Base-by-base conservation (phyloP, 1,140 invertebrate genomes). In the Aphelenchoides fujianensis region DNA sequence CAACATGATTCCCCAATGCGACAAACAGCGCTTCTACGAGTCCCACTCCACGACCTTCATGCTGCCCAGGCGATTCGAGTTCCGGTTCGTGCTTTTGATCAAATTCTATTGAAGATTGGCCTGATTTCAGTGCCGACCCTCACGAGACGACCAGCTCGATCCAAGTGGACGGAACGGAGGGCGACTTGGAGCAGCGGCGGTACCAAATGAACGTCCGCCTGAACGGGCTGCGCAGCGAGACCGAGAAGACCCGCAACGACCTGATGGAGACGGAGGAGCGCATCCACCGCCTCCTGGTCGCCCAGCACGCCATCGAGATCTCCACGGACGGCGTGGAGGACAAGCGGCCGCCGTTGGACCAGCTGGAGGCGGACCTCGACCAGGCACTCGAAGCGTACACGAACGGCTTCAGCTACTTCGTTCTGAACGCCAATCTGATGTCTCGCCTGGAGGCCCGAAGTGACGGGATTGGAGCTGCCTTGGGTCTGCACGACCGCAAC, bases 191-290 rank as follows among this genome's bases (percentile, higher is more conserved):
- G 77, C 89, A 90, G 77, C 87, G 94, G 62, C 88, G 93, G 63
- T 86, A 88, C 37, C 91, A 93, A 78, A 88, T 97, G 30, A 90
- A 91, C 76, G 89, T 90, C 67, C 88, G 92, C 53, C 89, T 96
- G 0, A 91, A 90, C 3, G 87, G 89, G 30, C 88, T 96, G 32
- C 88, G 91, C 69, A 90, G 91, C 12, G 93, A 96, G 85, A 93
- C 92, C 70, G 92, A 95, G 85, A 93, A 96, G 87, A 91, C 92
- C 70, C 95, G 93, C 92, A 96, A 96, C 86, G 95, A 92, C 1
- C 86, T 97, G 35, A 93, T 96, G 86, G 93, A 92, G 0, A 93
- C 93, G 12, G 94, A 97, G 86, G 68, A 79, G 28, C 71, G 75
- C 37, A 76, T 83, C n/a, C 68, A 72, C 2, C 61, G 73, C 35